Base-by-base conservation (phyloP, 2,113 vertebrate species). In the Pavo muticus region DNA sequence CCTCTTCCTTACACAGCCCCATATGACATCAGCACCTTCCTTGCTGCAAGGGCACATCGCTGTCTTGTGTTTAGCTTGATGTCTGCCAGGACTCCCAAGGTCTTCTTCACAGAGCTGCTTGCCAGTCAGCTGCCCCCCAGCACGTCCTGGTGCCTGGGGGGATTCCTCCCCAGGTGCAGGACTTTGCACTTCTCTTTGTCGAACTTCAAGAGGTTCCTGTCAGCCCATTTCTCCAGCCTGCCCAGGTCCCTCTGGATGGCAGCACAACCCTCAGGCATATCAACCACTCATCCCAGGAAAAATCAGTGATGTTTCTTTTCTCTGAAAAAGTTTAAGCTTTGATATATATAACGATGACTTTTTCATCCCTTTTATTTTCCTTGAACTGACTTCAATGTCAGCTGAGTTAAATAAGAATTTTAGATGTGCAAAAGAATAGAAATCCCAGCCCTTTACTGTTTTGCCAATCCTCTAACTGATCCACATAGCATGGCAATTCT, bases 331-430 rank as follows among this genome's bases (percentile, higher is more conserved):
- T 76, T 91, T 88, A 60, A 91, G 47, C 42, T 96, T 90, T 84
- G 17, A 86, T 95, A 80, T 56, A 52, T 32, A 81, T 90, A 91
- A 88, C 24, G 52, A 81, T 52, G 75, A 50, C 64, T 87, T 94
- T 84, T 75, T 93, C 47, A 88, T 70, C 52, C 57, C 47, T 88
- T 93, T 91, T 77, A 72, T 94, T 94, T 90, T 93, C 40, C 21
- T 52, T 86, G 67, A 90, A 65, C 61, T 74, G 85, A 90, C 76
- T 88, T 90, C 90, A 65, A 8, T 92, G 94, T 69, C 80, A 64
- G 57, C 25, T 5, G 15, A 90, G 75, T 93, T 86, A 95, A 95
- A 75, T 84, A 88, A 88, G 95, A 91, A 84, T 87, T 94, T 81
- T 59, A 91, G 73, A 75, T 82, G 61, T 90, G 70, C 5, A 1